phyloP scores from a whole-genome alignment of 2,888 invertebrate species.

The Deilephila porcellus region DNA sequence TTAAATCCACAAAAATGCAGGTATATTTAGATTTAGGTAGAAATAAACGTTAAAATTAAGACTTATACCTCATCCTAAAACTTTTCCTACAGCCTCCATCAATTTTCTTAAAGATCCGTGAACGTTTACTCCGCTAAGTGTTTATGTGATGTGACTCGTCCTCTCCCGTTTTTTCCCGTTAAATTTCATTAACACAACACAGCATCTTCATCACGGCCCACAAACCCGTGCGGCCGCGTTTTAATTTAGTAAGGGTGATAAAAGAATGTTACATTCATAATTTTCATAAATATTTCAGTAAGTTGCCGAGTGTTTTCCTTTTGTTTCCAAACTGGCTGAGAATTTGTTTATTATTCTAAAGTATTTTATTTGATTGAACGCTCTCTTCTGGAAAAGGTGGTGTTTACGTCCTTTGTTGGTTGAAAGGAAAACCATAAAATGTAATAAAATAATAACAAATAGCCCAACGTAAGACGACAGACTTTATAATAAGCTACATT shows the following conservation, averaged over 20 bases:
- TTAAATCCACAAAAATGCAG: too few species aligned
- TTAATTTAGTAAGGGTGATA: slow-evolving; percentile 37
- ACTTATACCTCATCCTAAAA: slow-evolving; percentile 35
- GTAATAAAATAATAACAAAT: too few species aligned
- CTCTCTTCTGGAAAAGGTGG: neutral
- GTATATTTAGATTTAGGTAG: neutral
- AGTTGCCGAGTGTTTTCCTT: slow-evolving; percentile 19
- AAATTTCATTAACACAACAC: slow-evolving; percentile 58
- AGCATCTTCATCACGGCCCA: slow-evolving; percentile 21
- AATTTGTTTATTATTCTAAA: slow-evolving; percentile 30
- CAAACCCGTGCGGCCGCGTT: slow-evolving; percentile 27
- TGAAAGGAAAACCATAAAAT: too few species aligned
- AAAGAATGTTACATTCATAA: slow-evolving; percentile 35
- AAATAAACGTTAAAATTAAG: neutral
- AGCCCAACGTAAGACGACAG: too few species aligned
- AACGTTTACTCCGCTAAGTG: slow-evolving; percentile 61
- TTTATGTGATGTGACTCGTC: slow-evolving; percentile 61
- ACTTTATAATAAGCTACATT: too few species aligned
- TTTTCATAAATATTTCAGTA: slow-evolving; percentile 35
- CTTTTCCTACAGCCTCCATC: slow-evolving; percentile 39
- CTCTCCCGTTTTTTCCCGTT: slow-evolving; percentile 45
- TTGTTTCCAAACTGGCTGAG: slow-evolving; percentile 24
- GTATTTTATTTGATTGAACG: slow-evolving; percentile 13
- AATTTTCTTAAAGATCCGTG: slow-evolving; percentile 56
- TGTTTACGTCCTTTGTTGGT: neutral